Conservation (phyloP, 2,888 invertebrate genomes). For the Rugalucina vietnamica region DNA sequence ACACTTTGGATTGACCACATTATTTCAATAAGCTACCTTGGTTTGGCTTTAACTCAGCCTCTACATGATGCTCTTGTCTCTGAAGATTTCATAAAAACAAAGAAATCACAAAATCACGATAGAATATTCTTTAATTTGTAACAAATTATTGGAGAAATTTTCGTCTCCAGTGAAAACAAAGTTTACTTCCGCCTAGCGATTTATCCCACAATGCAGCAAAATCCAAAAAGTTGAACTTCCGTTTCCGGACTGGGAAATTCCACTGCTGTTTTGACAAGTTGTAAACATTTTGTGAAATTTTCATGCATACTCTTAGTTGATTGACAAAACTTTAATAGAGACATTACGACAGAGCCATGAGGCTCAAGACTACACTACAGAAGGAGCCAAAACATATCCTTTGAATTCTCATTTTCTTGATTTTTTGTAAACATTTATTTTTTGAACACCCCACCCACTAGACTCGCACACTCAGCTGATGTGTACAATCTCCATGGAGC, state of each 20-base stretch:
- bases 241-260: background rate
- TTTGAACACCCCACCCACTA: slow-evolving; percentile 65
- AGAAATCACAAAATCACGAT: too few species aligned
- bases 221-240: background rate
- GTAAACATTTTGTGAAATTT: background rate
- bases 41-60: too few species aligned
- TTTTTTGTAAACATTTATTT: background rate
- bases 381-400: slow-evolving; percentile 90
- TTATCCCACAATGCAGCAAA: background rate
- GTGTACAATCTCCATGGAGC: too few species aligned
- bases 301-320: background rate
- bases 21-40: too few species aligned
- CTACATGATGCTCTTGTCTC: too few species aligned
- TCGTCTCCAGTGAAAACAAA: slow-evolving; percentile 77
- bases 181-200: background rate
- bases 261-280: background rate
- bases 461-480: too few species aligned
- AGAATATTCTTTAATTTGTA: too few species aligned
- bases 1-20: too few species aligned
- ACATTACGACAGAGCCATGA: slow-evolving; percentile 86
- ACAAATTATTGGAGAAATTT: slow-evolving; percentile 16
- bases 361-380: slow-evolving; percentile 91
- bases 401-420: slow-evolving; percentile 48
- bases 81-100: too few species aligned
- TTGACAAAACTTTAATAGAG: background rate